Percentiles rank a stretch among this genome's conserved stretches.
These are phyloP conservation scores for Drosophila setosimentum DNA, from an alignment of 2,888 invertebrate species.

Conservation along the genomic window DNA sequence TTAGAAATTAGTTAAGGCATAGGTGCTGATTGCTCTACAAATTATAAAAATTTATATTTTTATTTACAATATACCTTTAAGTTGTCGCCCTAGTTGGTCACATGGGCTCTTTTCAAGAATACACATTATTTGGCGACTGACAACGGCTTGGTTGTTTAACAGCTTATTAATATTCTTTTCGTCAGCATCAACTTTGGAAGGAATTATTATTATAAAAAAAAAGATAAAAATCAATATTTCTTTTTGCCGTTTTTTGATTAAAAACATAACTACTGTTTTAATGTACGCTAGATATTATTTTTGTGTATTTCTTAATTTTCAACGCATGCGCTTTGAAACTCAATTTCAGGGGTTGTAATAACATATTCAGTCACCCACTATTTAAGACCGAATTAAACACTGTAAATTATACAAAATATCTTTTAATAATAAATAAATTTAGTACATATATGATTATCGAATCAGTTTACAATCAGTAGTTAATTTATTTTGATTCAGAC, in stretches of 20 bases:
- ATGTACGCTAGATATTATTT: constrained; percentile 39
- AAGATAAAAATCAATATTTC: constrained; percentile 73
- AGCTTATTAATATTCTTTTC: constrained; percentile 83
- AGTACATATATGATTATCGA: neutral
- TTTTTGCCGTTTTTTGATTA: constrained; percentile 52
- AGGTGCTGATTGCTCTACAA: neutral
- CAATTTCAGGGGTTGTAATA: constrained; percentile 23
- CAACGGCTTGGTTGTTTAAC: constrained; percentile 84
- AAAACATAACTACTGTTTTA: constrained; percentile 50
- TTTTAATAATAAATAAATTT: neutral
- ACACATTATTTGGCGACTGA: constrained; percentile 87
- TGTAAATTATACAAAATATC: neutral
- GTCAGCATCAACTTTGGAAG: constrained; percentile 66
- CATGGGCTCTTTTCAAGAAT: constrained; percentile 87
- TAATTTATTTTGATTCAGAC: neutral
- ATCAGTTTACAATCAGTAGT: neutral
- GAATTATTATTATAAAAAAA: constrained; percentile 56
- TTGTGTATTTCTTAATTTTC: constrained; percentile 54
- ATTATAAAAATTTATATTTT: neutral
- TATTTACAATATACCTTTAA: constrained; percentile 86
- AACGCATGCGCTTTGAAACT: constrained; percentile 53
- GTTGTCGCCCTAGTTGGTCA: constrained; percentile 87
- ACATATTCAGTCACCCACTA: neutral
- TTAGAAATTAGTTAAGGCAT: neutral
- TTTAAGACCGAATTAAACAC: neutral